phyloP scores from a whole-genome alignment of 2,113 vertebrate species.

The Lipophrys pholis region DNA sequence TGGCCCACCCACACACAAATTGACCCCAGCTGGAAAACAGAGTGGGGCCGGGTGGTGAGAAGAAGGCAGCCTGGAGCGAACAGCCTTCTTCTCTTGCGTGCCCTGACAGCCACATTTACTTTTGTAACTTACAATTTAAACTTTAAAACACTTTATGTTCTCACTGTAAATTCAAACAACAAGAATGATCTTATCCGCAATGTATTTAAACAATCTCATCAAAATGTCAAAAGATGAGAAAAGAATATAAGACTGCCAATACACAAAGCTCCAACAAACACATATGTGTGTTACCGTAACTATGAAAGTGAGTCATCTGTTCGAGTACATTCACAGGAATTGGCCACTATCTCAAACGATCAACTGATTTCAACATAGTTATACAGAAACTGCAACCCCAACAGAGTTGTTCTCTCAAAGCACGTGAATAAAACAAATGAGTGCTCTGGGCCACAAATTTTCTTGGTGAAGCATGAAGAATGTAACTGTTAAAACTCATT shows the following conservation, averaged over 20 bases:
- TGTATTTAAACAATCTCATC: slow-evolving; percentile 16
- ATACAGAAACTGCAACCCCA: slow-evolving; percentile 8
- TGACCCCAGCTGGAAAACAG: slow-evolving; percentile 79
- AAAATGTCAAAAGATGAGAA: slow-evolving; percentile 7
- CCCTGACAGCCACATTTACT: slow-evolving; percentile 9
- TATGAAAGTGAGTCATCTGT: neutral
- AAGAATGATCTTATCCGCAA: neutral
- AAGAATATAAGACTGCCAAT: slow-evolving; percentile 44
- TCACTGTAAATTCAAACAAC: slow-evolving; percentile 5
- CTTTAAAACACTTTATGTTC: slow-evolving; percentile 5
- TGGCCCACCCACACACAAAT: slow-evolving; percentile 81
- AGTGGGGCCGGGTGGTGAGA: slow-evolving; percentile 22
- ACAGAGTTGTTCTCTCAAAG: slow-evolving; percentile 8
- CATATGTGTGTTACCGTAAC: neutral
- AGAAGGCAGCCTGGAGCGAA: slow-evolving; percentile 39
- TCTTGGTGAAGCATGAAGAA: slow-evolving; percentile 4
- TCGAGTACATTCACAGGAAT: slow-evolving; percentile 19
- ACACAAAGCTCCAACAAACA: slow-evolving; percentile 27
- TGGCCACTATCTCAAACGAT: slow-evolving; percentile 1
- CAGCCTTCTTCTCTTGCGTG: slow-evolving; percentile 36
- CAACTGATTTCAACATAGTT: neutral
- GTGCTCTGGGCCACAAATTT: neutral
- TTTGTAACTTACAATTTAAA: slow-evolving; percentile 32
- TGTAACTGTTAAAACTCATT: neutral
- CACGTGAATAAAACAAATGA: slow-evolving; percentile 14